These are phyloP conservation scores for Mixornis gularis DNA, from an alignment of 2,113 vertebrate genomes.

Conservation along the genomic window DNA sequence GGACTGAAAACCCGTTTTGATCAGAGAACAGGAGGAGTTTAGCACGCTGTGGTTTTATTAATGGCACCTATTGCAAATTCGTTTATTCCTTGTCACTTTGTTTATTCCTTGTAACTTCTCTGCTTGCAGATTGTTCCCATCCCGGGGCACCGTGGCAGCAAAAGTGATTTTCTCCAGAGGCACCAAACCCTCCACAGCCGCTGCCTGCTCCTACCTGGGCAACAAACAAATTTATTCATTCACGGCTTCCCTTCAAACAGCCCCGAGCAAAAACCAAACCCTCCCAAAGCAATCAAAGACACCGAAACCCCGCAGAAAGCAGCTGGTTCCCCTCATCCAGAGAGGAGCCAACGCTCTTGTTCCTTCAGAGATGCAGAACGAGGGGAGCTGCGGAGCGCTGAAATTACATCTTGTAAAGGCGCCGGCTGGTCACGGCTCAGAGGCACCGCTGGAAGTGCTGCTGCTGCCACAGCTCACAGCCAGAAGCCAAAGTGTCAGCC, in stretches of 20 bases:
- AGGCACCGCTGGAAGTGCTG: background rate
- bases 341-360: background rate
- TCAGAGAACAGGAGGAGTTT: background rate
- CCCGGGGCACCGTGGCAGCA: background rate
- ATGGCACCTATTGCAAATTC: background rate
- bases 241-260: background rate
- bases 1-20: background rate
- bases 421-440: background rate
- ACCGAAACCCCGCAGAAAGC: background rate
- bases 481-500: background rate
- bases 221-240: background rate
- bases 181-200: background rate
- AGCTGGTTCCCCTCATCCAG: background rate
- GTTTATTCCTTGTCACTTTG: too few relatives aligned
- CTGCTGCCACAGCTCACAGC: background rate
- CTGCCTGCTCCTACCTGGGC: background rate
- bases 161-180: background rate
- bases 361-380: background rate
- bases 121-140: background rate
- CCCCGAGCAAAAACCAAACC: background rate
- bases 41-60: background rate
- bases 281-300: background rate
- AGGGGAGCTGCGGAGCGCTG: background rate
- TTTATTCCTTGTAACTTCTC: background rate
- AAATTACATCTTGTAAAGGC: slow-evolving; percentile 8